Evolutionary conservation across 2,797 vertebrate genomes (phyloP).

Genomic region (Pelochelys cantorii): DNA sequence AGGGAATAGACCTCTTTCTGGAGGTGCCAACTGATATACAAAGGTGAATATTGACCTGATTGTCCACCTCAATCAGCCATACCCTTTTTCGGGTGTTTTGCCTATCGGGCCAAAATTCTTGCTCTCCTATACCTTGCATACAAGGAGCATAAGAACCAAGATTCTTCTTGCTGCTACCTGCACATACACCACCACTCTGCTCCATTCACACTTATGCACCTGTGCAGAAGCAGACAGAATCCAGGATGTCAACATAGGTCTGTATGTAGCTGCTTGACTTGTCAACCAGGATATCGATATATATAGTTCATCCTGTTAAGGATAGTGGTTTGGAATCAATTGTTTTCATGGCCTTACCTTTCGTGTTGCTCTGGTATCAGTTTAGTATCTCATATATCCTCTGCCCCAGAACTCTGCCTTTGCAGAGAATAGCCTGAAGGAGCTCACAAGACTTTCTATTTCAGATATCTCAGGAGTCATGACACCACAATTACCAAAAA

Average conservation of each 20-base stretch:
- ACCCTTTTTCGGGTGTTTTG: constrained; percentile 7
- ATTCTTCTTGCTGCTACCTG: background rate
- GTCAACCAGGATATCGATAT: background rate
- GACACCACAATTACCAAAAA: background rate
- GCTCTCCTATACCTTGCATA: background rate
- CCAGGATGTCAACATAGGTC: background rate
- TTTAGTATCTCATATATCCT: background rate
- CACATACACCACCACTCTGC: background rate
- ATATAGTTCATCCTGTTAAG: background rate
- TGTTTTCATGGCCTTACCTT: background rate
- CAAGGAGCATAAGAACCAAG: background rate
- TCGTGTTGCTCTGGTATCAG: background rate
- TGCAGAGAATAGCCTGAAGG: background rate
- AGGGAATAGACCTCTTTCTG: background rate
- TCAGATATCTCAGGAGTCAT: background rate
- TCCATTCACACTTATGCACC: background rate
- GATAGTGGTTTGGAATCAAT: background rate
- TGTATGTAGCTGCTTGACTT: background rate
- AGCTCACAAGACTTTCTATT: background rate
- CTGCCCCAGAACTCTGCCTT: background rate
- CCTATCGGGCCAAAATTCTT: background rate
- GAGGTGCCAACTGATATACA: background rate
- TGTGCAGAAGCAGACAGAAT: background rate
- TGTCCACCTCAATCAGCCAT: constrained; percentile 4
- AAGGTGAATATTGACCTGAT: constrained; percentile 9